phyloP scores from a whole-genome alignment of 37 sponge, comb jelly and placozoan genomes.

The Oopsacas minuta region DNA sequence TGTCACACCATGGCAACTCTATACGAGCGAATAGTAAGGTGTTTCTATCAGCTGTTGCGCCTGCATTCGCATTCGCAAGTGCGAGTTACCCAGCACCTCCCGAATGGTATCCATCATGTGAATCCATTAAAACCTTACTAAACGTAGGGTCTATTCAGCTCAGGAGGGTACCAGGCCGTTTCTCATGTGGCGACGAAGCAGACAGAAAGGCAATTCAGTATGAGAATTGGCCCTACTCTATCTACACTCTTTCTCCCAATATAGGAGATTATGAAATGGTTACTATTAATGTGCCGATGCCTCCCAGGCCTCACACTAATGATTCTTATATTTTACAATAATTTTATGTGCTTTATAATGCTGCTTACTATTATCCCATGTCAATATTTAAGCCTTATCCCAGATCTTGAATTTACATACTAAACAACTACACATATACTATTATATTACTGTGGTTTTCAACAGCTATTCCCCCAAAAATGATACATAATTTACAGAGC shows the following conservation, averaged over 20 bases:
- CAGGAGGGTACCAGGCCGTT: background rate
- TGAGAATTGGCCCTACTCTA: constrained; percentile 8
- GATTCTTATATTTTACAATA: background rate
- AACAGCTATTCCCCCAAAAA: too few species aligned
- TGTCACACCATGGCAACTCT: constrained; percentile 14
- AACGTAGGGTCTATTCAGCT: background rate
- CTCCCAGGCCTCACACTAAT: constrained; percentile 11
- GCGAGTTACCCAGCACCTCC: background rate
- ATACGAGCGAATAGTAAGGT: background rate
- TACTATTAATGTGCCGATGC: constrained; percentile 7
- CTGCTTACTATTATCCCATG: too few species aligned
- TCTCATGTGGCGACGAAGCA: constrained; percentile 2
- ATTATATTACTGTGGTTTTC: too few species aligned
- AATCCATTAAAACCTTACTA: background rate
- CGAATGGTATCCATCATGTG: constrained; percentile 6
- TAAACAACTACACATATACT: too few species aligned
- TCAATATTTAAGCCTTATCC: too few species aligned
- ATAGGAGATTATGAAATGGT: constrained; percentile 16
- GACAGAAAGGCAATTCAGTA: constrained; percentile 3
- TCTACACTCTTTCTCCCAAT: background rate
- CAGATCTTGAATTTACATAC: too few species aligned
- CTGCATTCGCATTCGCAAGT: background rate
- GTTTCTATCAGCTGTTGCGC: background rate
- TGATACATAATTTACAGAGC: too few species aligned
- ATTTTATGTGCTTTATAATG: background rate